Percentiles rank a stretch among this genome's conserved stretches.
Conservation (phyloP, 2,888 invertebrate species). For the Xanthorhoe designata region DNA sequence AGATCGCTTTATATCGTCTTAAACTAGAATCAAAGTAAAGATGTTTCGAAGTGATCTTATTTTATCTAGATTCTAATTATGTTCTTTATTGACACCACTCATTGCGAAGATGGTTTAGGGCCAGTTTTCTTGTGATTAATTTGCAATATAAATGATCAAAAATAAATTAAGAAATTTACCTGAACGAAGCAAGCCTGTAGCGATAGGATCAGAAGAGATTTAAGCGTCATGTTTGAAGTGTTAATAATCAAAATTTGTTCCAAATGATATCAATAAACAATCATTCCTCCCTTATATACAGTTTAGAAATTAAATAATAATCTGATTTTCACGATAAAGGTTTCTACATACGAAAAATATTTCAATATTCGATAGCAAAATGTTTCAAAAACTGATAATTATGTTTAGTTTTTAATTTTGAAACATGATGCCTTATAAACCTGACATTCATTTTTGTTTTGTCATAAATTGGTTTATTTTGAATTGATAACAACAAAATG, state of each 20-base stretch:
- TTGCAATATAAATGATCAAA: too few species aligned
- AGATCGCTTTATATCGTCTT: too few species aligned
- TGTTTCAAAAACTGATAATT: constrained; percentile 25
- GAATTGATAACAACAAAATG: constrained; percentile 23
- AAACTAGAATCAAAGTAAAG: too few species aligned
- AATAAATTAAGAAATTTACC: constrained; percentile 3
- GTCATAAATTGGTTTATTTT: constrained; percentile 5
- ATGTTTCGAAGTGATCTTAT: too few species aligned
- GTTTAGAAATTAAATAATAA: constrained; percentile 13
- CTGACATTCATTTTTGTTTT: not conserved
- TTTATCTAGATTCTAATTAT: too few species aligned
- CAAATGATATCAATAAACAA: constrained; percentile 18
- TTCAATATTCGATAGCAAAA: constrained; percentile 3
- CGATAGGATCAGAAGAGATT: not conserved
- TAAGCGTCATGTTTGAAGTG: constrained; percentile 10
- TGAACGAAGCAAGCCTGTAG: constrained; percentile 20
- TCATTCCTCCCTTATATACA: constrained; percentile 22
- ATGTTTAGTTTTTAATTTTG: constrained; percentile 15
- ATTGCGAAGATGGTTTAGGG: too few species aligned
- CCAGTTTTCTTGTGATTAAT: too few species aligned
- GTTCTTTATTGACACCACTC: too few species aligned
- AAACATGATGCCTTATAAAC: constrained; percentile 21
- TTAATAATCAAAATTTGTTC: not conserved
- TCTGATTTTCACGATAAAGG: constrained; percentile 20
- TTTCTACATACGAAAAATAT: constrained; percentile 3